Conservation (phyloP, 1,140 invertebrate species). For the Saxidomus purpurata region DNA sequence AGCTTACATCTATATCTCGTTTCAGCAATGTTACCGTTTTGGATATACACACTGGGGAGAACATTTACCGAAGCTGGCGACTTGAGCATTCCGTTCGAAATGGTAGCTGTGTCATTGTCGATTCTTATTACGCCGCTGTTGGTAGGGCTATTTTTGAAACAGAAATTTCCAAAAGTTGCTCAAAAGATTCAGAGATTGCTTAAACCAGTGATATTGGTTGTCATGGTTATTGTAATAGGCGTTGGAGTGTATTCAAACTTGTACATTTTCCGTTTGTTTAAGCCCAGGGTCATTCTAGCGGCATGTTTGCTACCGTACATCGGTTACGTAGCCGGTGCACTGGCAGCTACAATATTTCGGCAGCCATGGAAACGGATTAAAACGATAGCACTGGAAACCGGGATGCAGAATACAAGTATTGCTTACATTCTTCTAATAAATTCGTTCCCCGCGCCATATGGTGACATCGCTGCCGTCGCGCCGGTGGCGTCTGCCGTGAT, state of each 20-base stretch:
- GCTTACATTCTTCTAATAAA: slow-evolving; percentile 86
- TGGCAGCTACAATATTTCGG: slow-evolving; percentile 77
- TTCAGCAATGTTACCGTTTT: slow-evolving; percentile 96
- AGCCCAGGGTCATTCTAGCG: slow-evolving; percentile 89
- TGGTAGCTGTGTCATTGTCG: slow-evolving; percentile 92
- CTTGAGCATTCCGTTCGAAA: slow-evolving; percentile 91
- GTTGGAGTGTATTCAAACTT: slow-evolving; percentile 97
- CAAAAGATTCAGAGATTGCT: slow-evolving; percentile 76
- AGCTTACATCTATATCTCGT: neutral
- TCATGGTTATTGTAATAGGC: slow-evolving; percentile 95
- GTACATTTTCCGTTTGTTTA: slow-evolving; percentile 95
- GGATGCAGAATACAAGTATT: slow-evolving; percentile 87
- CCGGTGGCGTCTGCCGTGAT: slow-evolving; percentile 92
- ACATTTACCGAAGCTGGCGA: slow-evolving; percentile 89
- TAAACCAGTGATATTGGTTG: slow-evolving; percentile 92
- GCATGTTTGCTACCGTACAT: slow-evolving; percentile 95
- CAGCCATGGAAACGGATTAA: slow-evolving; percentile 84
- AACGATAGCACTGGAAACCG: slow-evolving; percentile 88
- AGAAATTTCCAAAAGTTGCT: slow-evolving; percentile 88
- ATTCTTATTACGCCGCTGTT: slow-evolving; percentile 94
- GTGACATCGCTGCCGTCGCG: slow-evolving; percentile 85
- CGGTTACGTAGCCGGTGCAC: slow-evolving; percentile 93
- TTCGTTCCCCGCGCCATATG: slow-evolving; percentile 86
- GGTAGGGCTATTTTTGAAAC: slow-evolving; percentile 90
- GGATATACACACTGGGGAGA: slow-evolving; percentile 96